Conservation (phyloP, 2,113 vertebrate species). For the Sturnira hondurensis region DNA sequence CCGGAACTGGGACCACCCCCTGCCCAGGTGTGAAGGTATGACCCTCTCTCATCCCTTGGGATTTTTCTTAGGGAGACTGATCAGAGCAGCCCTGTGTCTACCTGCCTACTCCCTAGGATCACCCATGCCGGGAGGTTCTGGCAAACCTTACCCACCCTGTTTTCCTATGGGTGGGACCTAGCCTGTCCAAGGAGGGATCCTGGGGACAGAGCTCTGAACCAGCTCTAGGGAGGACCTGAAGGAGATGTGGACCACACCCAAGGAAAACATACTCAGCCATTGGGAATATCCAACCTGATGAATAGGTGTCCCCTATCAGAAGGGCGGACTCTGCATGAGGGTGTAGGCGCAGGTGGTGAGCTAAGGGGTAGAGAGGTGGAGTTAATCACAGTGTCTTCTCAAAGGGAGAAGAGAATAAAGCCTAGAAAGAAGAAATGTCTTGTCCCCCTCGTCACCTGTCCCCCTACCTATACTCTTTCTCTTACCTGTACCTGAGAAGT, state of each 20-base stretch:
- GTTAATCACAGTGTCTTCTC: not conserved
- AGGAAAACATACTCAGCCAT: not conserved
- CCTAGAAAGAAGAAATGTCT: not conserved
- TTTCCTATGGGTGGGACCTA: not conserved
- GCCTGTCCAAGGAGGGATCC: not conserved
- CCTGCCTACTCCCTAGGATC: not conserved
- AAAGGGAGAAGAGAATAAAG: not conserved
- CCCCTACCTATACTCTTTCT: not conserved
- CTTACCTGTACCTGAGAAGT: not conserved
- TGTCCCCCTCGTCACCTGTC: not conserved
- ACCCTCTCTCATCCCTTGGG: not conserved
- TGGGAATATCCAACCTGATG: not conserved
- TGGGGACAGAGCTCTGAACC: not conserved
- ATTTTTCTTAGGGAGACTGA: not conserved
- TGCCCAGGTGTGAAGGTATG: constrained; percentile 98
- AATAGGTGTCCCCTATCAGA: not conserved
- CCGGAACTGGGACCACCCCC: constrained; percentile 94
- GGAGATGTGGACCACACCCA: not conserved
- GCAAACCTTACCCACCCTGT: not conserved
- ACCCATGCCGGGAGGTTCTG: not conserved
- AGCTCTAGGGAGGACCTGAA: not conserved
- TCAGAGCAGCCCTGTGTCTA: not conserved
- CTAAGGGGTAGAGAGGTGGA: not conserved
- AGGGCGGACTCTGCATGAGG: not conserved
- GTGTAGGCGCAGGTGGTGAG: not conserved